A percentile compares a stretch with the other conserved stretches of the same genome.
Evolutionary conservation across 2,797 vertebrate genomes (phyloP).

Genomic region (Carcharodon carcharias): DNA sequence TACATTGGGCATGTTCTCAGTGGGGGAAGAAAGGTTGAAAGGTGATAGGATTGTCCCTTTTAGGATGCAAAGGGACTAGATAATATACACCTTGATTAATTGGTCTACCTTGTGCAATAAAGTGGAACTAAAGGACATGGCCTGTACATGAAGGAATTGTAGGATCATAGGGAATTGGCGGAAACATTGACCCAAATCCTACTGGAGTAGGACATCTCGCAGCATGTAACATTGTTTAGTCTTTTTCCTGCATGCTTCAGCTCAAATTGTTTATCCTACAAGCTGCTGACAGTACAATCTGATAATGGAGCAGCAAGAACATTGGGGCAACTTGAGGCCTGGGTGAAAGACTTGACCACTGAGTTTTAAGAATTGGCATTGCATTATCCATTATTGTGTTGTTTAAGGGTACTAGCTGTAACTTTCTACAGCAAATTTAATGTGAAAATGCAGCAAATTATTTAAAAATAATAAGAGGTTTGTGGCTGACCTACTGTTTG

Average conservation of each 20-base stretch:
- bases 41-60: too few species aligned
- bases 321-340: background rate
- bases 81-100: too few species aligned
- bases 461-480: background rate
- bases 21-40: too few species aligned
- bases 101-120: background rate
- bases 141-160: too few species aligned
- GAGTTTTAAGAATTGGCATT: background rate
- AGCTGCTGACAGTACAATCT: background rate
- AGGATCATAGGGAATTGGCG: background rate
- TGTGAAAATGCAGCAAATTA: background rate
- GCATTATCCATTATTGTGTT: background rate
- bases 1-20: too few species aligned
- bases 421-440: background rate
- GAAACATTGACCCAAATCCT: background rate
- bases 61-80: too few species aligned
- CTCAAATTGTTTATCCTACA: background rate
- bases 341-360: background rate
- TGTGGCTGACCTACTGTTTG: background rate
- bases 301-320: background rate
- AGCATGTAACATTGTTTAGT: background rate
- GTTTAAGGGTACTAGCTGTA: background rate
- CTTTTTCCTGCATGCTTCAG: background rate
- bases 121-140: background rate
- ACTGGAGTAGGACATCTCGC: background rate